These are phyloP conservation scores for Brachylomia viminalis DNA, from an alignment of 2,888 invertebrate species.

Conservation along the genomic window DNA sequence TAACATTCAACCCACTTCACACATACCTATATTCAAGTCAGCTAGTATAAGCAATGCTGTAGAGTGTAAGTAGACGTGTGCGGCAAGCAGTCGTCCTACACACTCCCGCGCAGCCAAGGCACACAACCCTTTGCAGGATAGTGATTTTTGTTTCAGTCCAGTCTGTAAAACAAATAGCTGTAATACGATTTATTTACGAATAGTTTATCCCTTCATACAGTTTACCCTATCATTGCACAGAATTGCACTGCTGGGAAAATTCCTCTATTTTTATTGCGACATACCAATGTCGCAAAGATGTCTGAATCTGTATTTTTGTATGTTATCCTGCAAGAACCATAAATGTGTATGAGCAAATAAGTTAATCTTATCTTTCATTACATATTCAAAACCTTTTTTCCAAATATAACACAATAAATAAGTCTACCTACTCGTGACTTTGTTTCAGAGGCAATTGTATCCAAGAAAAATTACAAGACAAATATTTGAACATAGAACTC, in stretches of 20 bases:
- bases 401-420: neutral
- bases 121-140: conserved; percentile 73
- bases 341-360: neutral
- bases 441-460: neutral
- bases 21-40: conserved; percentile 74
- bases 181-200: neutral
- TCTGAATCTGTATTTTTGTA: neutral
- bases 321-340: neutral
- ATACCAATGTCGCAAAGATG: neutral
- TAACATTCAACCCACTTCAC: neutral
- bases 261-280: neutral
- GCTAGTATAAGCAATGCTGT: conserved; percentile 75
- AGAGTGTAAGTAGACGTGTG: conserved; percentile 75
- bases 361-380: neutral
- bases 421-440: neutral
- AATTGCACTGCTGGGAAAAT: neutral
- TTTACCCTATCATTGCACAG: too few relatives aligned
- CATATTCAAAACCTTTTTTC: neutral
- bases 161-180: conserved; percentile 69
- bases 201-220: too few relatives aligned
- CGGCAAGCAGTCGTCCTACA: conserved; percentile 71
- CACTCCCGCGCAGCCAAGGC: conserved; percentile 69
- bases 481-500: neutral
- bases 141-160: conserved; percentile 73
- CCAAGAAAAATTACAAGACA: neutral